Evolutionary conservation across 2,113 vertebrate genomes (phyloP).

Genomic region (Diadophis punctatus): DNA sequence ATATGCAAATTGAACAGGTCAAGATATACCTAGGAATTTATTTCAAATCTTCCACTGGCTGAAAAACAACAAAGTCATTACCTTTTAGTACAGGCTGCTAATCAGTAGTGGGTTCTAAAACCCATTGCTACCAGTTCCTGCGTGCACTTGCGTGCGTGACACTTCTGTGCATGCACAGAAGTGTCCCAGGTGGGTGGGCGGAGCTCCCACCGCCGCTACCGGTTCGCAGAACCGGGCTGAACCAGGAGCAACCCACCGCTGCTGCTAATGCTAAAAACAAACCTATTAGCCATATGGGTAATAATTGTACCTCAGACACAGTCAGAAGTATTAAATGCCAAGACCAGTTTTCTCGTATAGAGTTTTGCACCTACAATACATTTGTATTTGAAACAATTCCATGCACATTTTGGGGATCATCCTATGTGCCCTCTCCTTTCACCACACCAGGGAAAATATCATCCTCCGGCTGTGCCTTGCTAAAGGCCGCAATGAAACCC

Average conservation of each 20-base stretch:
- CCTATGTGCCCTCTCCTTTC: neutral
- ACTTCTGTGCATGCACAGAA: too few species aligned
- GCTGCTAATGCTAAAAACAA: neutral
- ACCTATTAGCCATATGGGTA: neutral
- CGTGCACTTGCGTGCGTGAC: too few species aligned
- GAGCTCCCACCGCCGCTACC: too few species aligned
- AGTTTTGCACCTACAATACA: neutral
- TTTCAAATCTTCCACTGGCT: neutral
- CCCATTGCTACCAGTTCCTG: too few species aligned
- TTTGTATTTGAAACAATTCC: neutral
- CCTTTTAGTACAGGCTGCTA: neutral
- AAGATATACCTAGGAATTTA: neutral
- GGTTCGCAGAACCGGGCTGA: too few species aligned
- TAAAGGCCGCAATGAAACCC: neutral
- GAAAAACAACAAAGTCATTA: neutral
- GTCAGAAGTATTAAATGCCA: neutral
- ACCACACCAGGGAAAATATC: neutral
- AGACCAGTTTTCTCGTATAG: neutral
- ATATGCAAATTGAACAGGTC: neutral
- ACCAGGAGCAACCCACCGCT: too few species aligned
- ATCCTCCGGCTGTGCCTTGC: neutral
- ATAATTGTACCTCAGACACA: neutral
- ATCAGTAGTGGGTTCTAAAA: neutral
- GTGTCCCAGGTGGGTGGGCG: too few species aligned
- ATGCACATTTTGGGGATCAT: neutral